phyloP scores from a whole-genome alignment of 2,797 vertebrate genomes.

The Aldrovandia affinis region DNA sequence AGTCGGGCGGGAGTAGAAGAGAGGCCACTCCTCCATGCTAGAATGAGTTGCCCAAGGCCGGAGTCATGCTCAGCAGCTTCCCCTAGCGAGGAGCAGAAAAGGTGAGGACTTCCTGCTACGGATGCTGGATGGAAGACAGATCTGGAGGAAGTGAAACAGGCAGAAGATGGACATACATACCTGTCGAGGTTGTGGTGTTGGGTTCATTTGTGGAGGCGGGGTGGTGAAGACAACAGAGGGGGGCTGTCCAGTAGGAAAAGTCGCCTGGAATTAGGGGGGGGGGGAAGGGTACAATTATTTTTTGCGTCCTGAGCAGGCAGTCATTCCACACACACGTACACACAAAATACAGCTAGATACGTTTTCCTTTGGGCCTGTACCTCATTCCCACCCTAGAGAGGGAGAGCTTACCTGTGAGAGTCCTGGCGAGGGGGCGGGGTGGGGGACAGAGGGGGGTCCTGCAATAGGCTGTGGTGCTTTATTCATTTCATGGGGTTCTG shows the following conservation, averaged over 20 bases:
- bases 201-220: slow-evolving; percentile 95
- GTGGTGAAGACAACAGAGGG: slow-evolving; percentile 91
- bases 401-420: slow-evolving; percentile 88
- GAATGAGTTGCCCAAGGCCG: neutral
- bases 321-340: neutral
- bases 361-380: neutral
- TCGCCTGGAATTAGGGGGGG: slow-evolving; percentile 81
- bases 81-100: neutral
- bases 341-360: neutral
- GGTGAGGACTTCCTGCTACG: neutral
- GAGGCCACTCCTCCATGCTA: neutral
- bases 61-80: neutral
- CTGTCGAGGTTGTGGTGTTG: slow-evolving; percentile 90
- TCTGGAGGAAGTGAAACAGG: neutral
- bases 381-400: slow-evolving; percentile 46
- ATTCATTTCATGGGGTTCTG: slow-evolving; percentile 98
- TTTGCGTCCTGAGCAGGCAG: neutral
- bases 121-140: neutral
- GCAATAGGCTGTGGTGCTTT: slow-evolving; percentile 97
- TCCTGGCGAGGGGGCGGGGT: slow-evolving; percentile 92
- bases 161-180: slow-evolving; percentile 66
- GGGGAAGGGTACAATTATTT: neutral
- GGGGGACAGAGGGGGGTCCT: slow-evolving; percentile 90
- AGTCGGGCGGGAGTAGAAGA: neutral
- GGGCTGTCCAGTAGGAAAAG: slow-evolving; percentile 86